Evolutionary conservation across 2,888 invertebrate species (phyloP).

Genomic region (Crioceris asparagi): DNA sequence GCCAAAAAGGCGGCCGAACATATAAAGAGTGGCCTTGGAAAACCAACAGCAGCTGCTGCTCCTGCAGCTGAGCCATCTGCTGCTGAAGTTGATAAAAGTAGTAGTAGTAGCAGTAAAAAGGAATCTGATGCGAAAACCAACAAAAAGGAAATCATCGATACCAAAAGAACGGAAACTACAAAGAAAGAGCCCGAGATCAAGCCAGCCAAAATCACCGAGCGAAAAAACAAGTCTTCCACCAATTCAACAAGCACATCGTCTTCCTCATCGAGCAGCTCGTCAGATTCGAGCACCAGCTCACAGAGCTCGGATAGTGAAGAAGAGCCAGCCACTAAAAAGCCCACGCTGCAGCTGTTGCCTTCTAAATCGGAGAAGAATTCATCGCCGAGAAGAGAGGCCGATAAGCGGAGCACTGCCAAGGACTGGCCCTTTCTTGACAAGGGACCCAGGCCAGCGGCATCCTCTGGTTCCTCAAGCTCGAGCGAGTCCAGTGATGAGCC

Average conservation of each 20-base stretch:
- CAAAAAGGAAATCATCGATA: conserved; percentile 24
- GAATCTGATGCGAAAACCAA: conserved; percentile 25
- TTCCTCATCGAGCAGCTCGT: conserved; percentile 40
- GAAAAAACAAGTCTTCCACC: conserved; percentile 43
- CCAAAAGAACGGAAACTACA: conserved; percentile 24
- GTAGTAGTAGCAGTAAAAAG: conserved; percentile 21
- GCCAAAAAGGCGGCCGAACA: conserved; percentile 87
- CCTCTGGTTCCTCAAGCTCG: conserved; percentile 50
- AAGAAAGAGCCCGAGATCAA: conserved; percentile 17
- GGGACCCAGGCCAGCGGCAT: conserved; percentile 59
- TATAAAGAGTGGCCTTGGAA: conserved; percentile 68
- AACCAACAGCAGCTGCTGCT: conserved; percentile 24
- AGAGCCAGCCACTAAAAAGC: conserved; percentile 14
- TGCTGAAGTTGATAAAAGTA: conserved; percentile 29
- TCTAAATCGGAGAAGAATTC: conserved; percentile 35
- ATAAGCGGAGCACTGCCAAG: conserved; percentile 40
- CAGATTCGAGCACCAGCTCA: conserved; percentile 43
- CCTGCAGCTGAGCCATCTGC: conserved; percentile 16
- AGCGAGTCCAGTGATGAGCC: conserved; percentile 37
- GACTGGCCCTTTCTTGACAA: conserved; percentile 74
- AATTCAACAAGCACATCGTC: conserved; percentile 44
- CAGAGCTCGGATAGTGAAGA: conserved; percentile 49
- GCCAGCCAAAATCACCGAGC: conserved; percentile 31
- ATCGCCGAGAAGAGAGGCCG: conserved; percentile 28
- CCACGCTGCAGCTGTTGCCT: conserved; percentile 16